Percentiles rank a stretch among this genome's conserved stretches.
phyloP scores from a whole-genome alignment of 2,113 vertebrate genomes.

The Acrocephalus kingi region DNA sequence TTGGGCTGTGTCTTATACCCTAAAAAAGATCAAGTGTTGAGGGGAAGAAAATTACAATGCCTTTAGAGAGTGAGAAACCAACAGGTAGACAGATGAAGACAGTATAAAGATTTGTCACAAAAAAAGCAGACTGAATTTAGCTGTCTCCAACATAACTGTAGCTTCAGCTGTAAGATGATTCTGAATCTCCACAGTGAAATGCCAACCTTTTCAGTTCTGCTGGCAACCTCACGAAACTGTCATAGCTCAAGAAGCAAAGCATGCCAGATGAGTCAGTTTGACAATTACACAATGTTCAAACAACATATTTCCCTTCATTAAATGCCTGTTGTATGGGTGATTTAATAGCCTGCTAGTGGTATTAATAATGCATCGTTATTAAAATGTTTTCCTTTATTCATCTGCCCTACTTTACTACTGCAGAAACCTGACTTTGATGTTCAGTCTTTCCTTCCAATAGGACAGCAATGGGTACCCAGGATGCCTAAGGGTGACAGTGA shows the following conservation, averaged over 20 bases:
- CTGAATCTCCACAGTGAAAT: neutral
- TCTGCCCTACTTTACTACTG: constrained; percentile 2
- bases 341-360: constrained; percentile 30
- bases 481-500: neutral
- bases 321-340: constrained; percentile 4
- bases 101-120: neutral
- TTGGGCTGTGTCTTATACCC: neutral
- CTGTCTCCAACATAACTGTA: neutral
- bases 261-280: constrained; percentile 13
- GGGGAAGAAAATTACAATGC: neutral
- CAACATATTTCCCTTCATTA: constrained; percentile 48
- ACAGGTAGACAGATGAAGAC: neutral
- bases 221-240: constrained; percentile 1
- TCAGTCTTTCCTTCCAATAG: neutral
- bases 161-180: neutral
- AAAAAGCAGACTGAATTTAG: neutral
- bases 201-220: neutral
- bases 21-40: neutral
- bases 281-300: constrained; percentile 51
- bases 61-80: neutral
- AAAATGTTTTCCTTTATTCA: constrained; percentile 35
- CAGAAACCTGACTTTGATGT: neutral
- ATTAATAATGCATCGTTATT: constrained; percentile 47
- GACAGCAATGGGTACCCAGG: neutral
- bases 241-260: constrained; percentile 32